Percentiles rank a stretch among this genome's conserved stretches.
phyloP scores from a whole-genome alignment of 1,140 invertebrate species.

The Meloidogyne hapla region DNA sequence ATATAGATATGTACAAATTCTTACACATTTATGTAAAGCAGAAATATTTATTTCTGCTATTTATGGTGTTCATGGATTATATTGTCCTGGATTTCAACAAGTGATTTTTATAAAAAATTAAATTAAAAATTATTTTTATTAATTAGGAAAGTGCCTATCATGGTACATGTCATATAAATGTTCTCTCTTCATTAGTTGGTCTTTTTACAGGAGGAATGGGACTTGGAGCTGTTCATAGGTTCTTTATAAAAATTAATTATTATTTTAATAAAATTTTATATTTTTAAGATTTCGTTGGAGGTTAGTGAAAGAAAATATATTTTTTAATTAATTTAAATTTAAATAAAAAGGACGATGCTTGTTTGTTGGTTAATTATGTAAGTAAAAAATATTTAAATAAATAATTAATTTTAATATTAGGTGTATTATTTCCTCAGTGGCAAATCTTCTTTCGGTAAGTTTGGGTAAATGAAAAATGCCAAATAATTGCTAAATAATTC shows the following conservation, averaged over 20 bases:
- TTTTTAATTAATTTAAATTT: background rate
- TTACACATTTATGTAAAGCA: conserved; percentile 58
- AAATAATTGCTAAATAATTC: background rate
- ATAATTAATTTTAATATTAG: conserved; percentile 22
- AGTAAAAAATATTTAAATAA: conserved; percentile 7
- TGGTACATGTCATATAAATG: conserved; percentile 61
- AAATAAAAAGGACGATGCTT: background rate
- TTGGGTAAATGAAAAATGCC: too few relatives aligned
- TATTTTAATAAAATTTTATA: conserved; percentile 17
- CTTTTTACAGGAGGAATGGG: conserved; percentile 56
- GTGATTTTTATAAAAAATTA: too few relatives aligned
- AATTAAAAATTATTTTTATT: too few relatives aligned
- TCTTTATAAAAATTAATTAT: background rate
- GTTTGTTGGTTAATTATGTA: background rate
- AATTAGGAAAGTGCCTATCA: conserved; percentile 54
- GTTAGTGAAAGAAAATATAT: conserved; percentile 26
- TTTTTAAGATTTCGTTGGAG: conserved; percentile 56
- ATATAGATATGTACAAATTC: conserved; percentile 57
- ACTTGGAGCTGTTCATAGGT: conserved; percentile 58
- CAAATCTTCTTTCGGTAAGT: conserved; percentile 55
- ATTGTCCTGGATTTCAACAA: conserved; percentile 55
- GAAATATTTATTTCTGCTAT: conserved; percentile 57
- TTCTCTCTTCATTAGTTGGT: conserved; percentile 59
- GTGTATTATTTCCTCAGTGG: conserved; percentile 63
- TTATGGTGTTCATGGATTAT: conserved; percentile 57